These are phyloP conservation scores for Radopholus similis DNA, from an alignment of 1,140 invertebrate species.

Conservation along the genomic window DNA sequence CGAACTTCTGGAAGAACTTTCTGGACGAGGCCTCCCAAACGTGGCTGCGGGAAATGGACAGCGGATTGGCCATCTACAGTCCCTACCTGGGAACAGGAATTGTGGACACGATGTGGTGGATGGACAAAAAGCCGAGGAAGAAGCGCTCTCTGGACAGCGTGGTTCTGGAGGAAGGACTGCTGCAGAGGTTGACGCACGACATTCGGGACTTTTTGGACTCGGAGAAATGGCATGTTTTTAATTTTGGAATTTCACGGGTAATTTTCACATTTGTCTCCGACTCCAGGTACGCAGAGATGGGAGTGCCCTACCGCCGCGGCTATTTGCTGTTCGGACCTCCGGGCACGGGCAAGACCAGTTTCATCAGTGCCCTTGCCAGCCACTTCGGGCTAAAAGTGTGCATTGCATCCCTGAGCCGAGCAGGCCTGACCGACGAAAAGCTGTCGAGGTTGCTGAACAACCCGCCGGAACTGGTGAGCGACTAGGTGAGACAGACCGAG, in stretches of 20 bases:
- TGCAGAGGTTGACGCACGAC: constrained; percentile 76
- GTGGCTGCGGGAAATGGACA: constrained; percentile 40
- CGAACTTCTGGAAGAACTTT: constrained; percentile 38
- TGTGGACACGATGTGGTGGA: too few relatives aligned
- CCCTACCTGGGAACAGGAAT: constrained; percentile 80
- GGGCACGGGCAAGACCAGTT: constrained; percentile 65
- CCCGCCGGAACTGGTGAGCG: constrained; percentile 69
- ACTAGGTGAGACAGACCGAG: neutral
- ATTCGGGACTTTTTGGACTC: constrained; percentile 85
- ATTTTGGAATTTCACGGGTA: too few relatives aligned
- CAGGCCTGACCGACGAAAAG: constrained; percentile 87
- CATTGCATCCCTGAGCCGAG: constrained; percentile 88
- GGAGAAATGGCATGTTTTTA: constrained; percentile 78
- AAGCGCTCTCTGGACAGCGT: constrained; percentile 82
- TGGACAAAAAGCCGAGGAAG: too few relatives aligned
- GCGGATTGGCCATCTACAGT: neutral
- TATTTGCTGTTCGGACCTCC: constrained; percentile 95
- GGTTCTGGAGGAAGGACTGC: constrained; percentile 76
- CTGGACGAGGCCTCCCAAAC: constrained; percentile 35
- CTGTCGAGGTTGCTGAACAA: constrained; percentile 85
- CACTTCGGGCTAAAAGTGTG: constrained; percentile 92
- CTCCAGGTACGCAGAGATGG: constrained; percentile 62
- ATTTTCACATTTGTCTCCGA: neutral
- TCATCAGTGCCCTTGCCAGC: constrained; percentile 74
- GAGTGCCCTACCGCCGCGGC: constrained; percentile 69